Base-by-base conservation (phyloP, 2,888 invertebrate species). In the Aphodius sticticus region DNA sequence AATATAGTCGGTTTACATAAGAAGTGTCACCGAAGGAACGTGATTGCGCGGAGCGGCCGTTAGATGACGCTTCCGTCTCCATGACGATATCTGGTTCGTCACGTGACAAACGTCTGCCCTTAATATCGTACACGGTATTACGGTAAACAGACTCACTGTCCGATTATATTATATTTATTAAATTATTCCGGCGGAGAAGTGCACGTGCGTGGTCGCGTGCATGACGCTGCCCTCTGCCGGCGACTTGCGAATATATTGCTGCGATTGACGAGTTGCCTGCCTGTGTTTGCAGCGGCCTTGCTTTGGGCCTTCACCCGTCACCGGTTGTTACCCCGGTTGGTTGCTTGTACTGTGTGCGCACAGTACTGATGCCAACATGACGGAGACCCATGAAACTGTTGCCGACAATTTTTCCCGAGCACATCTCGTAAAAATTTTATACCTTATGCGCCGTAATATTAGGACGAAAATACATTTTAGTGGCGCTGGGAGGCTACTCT, bases 301-400 rank as follows among this genome's bases (percentile, higher is more conserved):
- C 53, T 78, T 79, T 82, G 84, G 84, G 84, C 84, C 83, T 84
- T 84, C 84, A 84, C 84, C 84, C 83, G 84, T 84, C 84, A 84
- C 84, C 84, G 84, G 84, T 84, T 84, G 84, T 84, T 84, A 83
- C 82, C 84, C 84, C 77, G 82, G 76, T 80, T 80, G 81, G 82
- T 7, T 53, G 53, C 3, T 5, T 53, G 53, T 2, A 53, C 53
- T 80, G 81, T 80, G 80, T 78, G 75, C 36, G 36, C 53, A 7
- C 9, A 9, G 2, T 12, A 53, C 53, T 53, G 53, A 0, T 53
- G 53, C 53, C 53, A 53, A 53, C 53, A 53, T 53, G 53, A 53
- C n/a, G n/a, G n/a, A n/a, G n/a, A n/a, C n/a, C n/a, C n/a, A n/a
- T n/a, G n/a, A 12, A 53, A 53, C 53, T 53, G 7, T 53, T 3